Conservation (phyloP, 2,888 invertebrate species). For the Euzophera pinguis region DNA sequence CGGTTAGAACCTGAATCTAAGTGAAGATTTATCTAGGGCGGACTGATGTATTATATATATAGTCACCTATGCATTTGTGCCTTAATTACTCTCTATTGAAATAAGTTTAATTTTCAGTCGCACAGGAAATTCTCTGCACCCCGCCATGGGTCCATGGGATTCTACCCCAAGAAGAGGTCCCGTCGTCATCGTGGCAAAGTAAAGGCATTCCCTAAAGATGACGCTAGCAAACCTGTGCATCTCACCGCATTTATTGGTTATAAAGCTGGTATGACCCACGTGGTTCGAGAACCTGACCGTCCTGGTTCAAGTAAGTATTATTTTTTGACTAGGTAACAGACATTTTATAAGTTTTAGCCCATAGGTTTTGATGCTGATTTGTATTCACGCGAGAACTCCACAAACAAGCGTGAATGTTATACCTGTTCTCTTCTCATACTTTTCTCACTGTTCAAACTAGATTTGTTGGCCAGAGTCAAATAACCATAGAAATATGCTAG, state of each 20-base stretch:
- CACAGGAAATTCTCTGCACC: conserved; percentile 99
- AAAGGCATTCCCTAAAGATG: conserved; percentile 99
- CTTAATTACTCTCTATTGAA: no score
- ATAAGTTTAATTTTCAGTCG: conserved; percentile 84
- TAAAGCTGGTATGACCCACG: conserved; percentile 99
- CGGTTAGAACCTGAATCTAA: conserved; percentile 84
- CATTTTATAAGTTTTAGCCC: no score
- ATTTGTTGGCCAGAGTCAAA: no score
- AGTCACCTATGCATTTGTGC: no score
- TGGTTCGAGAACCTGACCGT: conserved; percentile 98
- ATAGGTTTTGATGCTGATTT: no score
- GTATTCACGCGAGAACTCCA: no score
- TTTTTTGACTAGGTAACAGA: no score
- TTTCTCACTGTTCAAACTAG: no score
- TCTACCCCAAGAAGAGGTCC: conserved; percentile 99
- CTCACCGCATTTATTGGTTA: conserved; percentile 98
- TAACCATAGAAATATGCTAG: no score
- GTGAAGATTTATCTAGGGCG: conserved; percentile 88
- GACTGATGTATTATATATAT: conserved; percentile 75
- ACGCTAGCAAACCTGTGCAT: conserved; percentile 96
- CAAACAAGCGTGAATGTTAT: no score
- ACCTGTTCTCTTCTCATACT: no score
- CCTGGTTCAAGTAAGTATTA: conserved; percentile 97
- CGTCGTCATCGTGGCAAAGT: conserved; percentile 98
- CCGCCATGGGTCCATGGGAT: conserved; percentile 99